phyloP scores from a whole-genome alignment of 1,140 invertebrate genomes.

The Nasonia vitripennis region DNA sequence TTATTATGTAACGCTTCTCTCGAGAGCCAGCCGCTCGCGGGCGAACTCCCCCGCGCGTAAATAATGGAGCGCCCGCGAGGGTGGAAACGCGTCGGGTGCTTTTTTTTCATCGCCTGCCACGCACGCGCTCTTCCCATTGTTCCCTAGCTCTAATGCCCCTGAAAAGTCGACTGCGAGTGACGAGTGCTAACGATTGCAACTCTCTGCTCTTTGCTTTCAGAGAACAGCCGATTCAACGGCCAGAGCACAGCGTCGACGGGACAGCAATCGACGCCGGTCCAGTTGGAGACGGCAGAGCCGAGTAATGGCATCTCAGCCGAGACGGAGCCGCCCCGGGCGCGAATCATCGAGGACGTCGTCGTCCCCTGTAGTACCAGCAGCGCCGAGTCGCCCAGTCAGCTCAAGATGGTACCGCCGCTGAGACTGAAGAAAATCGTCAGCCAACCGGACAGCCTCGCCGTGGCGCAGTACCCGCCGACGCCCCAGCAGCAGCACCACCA shows the following conservation, averaged over 20 bases:
- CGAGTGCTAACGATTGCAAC: no score
- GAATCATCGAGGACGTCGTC: constrained; percentile 8
- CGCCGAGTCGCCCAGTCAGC: background rate
- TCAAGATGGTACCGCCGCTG: constrained; percentile 63
- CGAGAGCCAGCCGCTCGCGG: background rate
- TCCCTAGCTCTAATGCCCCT: background rate
- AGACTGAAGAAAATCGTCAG: constrained; percentile 61
- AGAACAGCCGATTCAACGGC: background rate
- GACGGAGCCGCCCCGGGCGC: background rate
- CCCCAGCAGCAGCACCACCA: background rate
- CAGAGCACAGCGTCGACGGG: background rate
- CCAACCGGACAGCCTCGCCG: background rate
- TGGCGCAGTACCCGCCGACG: background rate
- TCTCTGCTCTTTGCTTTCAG: background rate
- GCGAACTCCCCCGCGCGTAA: background rate
- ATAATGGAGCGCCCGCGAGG: background rate
- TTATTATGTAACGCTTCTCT: background rate
- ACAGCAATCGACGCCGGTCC: background rate
- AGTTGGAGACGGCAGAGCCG: background rate
- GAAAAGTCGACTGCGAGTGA: no score
- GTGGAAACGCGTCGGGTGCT: background rate
- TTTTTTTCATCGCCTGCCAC: background rate
- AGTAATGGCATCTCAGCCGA: background rate
- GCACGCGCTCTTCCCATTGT: background rate
- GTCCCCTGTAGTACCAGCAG: background rate